A percentile compares a stretch with the other conserved stretches of the same genome.
phyloP scores from a whole-genome alignment of 2,113 vertebrate species.

The Cebus imitator region DNA sequence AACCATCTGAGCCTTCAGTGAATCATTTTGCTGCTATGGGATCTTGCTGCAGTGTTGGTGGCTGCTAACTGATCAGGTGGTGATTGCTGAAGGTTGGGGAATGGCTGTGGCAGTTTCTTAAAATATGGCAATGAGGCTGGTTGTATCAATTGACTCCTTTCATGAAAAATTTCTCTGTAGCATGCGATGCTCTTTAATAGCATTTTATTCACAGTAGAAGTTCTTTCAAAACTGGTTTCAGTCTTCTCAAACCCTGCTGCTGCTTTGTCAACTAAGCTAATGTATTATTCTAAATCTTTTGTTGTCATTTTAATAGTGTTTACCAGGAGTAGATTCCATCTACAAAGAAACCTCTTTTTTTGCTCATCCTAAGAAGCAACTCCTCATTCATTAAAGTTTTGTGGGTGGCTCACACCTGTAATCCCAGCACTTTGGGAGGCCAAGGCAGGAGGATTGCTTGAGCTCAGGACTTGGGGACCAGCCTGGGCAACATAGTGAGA shows the following conservation, averaged over 20 bases:
- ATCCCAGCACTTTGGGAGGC: too few relatives aligned
- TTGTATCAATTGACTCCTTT: background rate
- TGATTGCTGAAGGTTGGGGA: background rate
- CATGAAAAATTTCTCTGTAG: background rate
- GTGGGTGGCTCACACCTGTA: too few relatives aligned
- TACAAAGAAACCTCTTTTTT: background rate
- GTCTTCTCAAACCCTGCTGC: background rate
- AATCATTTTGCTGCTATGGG: background rate
- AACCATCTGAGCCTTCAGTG: background rate
- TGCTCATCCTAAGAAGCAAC: background rate
- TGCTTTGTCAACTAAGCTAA: background rate
- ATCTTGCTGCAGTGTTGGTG: background rate
- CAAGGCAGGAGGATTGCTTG: too few relatives aligned
- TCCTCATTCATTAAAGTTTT: background rate
- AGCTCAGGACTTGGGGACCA: too few relatives aligned
- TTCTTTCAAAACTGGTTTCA: background rate
- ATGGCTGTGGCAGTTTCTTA: background rate
- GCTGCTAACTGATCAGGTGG: background rate
- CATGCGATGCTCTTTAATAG: background rate
- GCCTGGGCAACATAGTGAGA: too few relatives aligned
- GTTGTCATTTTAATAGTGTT: background rate
- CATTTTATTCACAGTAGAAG: background rate
- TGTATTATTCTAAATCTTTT: background rate
- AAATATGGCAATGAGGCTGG: background rate
- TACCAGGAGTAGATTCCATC: background rate